Evolutionary conservation across 2,888 invertebrate genomes (phyloP), one percentile per base, ranked within the genome.

Genomic region (Ormyrus pomaceus): DNA sequence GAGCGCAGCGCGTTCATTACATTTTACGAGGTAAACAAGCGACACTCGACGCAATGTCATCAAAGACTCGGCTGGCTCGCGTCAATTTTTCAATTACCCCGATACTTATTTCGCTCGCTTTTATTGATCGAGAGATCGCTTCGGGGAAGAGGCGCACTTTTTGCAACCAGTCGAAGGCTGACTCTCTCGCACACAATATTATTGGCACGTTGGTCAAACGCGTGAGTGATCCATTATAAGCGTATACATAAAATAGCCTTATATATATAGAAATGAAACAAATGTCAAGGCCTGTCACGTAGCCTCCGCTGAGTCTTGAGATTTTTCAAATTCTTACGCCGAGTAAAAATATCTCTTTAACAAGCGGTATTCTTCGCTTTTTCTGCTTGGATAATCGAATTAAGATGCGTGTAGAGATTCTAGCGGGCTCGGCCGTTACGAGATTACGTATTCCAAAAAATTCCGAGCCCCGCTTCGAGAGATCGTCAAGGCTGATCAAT

Each of bases 401-500:
- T 34, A 34, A 34, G 34, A 34, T 4, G 34, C 34, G 34, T 4
- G 34, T 4, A 34, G 34, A 34, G 34, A 34, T 34, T 4, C 34
- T 34, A 34, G 34, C 34, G 4, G 34, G 4, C 34, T 34, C 34
- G 34, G 34, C 34, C 34, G 34, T 34, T 34, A 34, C 34, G 34
- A 2, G 34, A 34, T 34, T 34, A 34, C 34, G 34, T 34, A 34
- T 58, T 59, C 50, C 48, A 11, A 68, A 65, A 74, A 66, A 51
- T 68, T 59, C 66, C 66, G 13, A 58, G 6, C 48, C 53, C 64
- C 46, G 58, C 45, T 34, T 4, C 34, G 4, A 34, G 34, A 34
- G 61, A 64, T 77, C 45, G 65, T 59, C 65, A 45, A 59, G 51
- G 34, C 58, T 77, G 64, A 77, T 77, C 65, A 77, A 65, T 77